Percentiles rank a stretch among this genome's conserved stretches.
Evolutionary conservation across 2,113 vertebrate species (phyloP).

Genomic region (Bolborhynchus lineola): DNA sequence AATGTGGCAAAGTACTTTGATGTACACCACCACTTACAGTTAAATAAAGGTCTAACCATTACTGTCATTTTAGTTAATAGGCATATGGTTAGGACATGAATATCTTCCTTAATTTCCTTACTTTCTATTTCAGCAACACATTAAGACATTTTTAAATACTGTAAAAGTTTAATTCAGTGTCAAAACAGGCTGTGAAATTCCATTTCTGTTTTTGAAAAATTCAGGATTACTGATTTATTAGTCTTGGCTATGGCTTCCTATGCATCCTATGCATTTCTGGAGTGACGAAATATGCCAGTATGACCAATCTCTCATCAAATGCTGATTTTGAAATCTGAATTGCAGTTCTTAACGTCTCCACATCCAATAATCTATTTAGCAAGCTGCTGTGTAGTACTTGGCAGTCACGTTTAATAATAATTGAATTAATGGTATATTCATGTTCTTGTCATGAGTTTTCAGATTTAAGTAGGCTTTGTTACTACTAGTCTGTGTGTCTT

Average conservation of each 20-base stretch:
- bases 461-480: not conserved
- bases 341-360: not conserved
- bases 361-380: not conserved
- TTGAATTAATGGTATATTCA: not conserved
- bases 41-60: not conserved
- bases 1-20: not conserved
- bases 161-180: not conserved
- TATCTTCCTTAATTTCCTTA: not conserved
- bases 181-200: not conserved
- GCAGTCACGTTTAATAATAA: not conserved
- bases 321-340: not conserved
- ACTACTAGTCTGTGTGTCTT: not conserved
- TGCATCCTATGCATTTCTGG: not conserved
- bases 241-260: not conserved
- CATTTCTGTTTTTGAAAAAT: not conserved
- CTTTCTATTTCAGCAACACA: not conserved
- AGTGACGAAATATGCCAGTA: not conserved
- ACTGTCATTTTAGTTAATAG: not conserved
- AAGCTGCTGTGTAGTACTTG: not conserved
- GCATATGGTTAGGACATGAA: rapidly evolving
- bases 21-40: not conserved
- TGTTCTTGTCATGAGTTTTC: not conserved
- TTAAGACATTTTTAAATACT: not conserved
- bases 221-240: not conserved
- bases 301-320: not conserved